Percentiles rank a stretch among this genome's conserved stretches.
Conservation (phyloP, 2,888 invertebrate genomes). For the Cyaniris semiargus region DNA sequence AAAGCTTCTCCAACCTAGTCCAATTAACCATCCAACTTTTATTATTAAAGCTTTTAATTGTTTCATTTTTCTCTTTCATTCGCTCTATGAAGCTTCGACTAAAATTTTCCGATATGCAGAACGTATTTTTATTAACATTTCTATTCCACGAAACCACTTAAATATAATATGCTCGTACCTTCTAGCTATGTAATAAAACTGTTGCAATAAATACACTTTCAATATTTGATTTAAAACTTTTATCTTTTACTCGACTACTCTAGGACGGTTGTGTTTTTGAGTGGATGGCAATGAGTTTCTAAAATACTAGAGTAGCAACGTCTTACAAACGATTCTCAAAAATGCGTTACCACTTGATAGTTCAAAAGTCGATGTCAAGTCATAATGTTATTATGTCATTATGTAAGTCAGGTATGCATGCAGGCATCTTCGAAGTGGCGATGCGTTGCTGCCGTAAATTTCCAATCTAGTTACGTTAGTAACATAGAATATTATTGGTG, state of each 20-base stretch:
- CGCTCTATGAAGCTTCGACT: background rate
- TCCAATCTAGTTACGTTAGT: no score
- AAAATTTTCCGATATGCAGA: background rate
- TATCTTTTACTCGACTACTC: no score
- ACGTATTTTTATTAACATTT: background rate
- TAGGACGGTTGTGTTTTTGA: background rate
- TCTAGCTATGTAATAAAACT: background rate
- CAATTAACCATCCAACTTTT: constrained; percentile 28
- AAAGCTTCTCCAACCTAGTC: constrained; percentile 12
- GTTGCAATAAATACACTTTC: background rate
- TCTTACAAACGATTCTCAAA: no score
- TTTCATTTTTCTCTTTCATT: constrained; percentile 27
- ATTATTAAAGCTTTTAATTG: constrained; percentile 23
- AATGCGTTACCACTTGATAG: no score
- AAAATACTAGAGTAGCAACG: no score
- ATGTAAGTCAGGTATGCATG: no score
- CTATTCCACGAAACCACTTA: background rate
- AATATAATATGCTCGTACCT: background rate
- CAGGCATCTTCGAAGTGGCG: no score
- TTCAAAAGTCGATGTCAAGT: no score
- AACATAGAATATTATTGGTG: no score
- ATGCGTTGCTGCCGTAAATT: no score
- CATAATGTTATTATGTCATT: no score
- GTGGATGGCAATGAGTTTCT: no score
- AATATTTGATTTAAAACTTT: background rate